Percentiles rank a stretch among this genome's conserved stretches.
phyloP scores from a whole-genome alignment of 2,113 vertebrate genomes.

The Pristiophorus japonicus region DNA sequence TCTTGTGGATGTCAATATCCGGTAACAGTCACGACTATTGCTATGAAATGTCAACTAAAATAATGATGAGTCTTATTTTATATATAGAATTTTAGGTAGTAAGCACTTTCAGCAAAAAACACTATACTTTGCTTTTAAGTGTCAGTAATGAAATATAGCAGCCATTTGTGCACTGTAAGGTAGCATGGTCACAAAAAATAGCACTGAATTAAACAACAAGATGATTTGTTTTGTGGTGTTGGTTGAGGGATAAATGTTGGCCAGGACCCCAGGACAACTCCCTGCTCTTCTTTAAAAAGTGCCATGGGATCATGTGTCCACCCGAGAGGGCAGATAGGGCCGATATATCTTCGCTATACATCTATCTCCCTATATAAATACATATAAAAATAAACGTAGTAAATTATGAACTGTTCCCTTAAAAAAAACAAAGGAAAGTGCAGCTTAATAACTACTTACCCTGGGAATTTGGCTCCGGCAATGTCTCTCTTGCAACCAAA shows the following conservation, averaged over 20 bases:
- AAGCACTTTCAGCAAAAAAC: not conserved
- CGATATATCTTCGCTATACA: not conserved
- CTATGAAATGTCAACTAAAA: not conserved
- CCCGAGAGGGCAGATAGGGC: not conserved
- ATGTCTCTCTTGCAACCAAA: slow-evolving; percentile 96
- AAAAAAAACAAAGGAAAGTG: not conserved
- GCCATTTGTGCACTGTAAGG: not conserved
- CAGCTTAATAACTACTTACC: slow-evolving; percentile 57
- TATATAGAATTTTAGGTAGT: not conserved
- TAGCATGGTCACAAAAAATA: not conserved
- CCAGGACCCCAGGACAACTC: too few relatives aligned
- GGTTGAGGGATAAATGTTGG: not conserved
- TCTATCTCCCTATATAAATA: not conserved
- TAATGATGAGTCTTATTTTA: not conserved
- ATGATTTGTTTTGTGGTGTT: not conserved
- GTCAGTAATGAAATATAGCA: not conserved
- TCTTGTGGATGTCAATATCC: not conserved
- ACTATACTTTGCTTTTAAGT: not conserved
- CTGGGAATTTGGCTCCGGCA: slow-evolving; percentile 99
- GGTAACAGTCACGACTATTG: not conserved
- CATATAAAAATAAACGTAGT: not conserved
- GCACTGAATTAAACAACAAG: not conserved
- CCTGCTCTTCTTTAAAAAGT: not conserved
- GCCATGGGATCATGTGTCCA: not conserved
- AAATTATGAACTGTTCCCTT: not conserved